These are phyloP conservation scores for Lasioglossum albipes DNA, from an alignment of 1,140 invertebrate genomes.

Conservation along the genomic window DNA sequence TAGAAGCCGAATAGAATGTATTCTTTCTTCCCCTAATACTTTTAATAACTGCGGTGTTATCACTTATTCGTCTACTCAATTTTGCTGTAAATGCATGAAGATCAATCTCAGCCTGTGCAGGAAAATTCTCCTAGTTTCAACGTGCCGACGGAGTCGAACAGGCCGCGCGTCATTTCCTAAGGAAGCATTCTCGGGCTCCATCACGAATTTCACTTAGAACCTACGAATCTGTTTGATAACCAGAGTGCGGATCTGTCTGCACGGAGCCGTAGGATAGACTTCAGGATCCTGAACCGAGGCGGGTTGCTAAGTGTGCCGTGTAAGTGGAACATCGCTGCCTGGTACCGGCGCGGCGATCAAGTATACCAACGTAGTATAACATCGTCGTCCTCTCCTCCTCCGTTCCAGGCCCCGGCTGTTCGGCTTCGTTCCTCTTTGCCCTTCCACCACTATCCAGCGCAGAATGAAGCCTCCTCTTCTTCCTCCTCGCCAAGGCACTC, in stretches of 20 bases:
- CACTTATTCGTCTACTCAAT: too few species aligned
- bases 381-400: slow-evolving; percentile 63
- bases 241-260: too few species aligned
- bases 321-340: slow-evolving; percentile 80
- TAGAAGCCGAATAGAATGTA: too few species aligned
- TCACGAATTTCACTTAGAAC: slow-evolving; percentile 52
- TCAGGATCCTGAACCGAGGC: slow-evolving; percentile 77
- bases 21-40: too few species aligned
- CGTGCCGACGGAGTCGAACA: too few species aligned
- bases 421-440: slow-evolving; percentile 52
- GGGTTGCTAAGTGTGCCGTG: slow-evolving; percentile 78
- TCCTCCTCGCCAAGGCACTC: slow-evolving; percentile 41
- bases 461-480: slow-evolving; percentile 46
- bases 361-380: slow-evolving; percentile 76
- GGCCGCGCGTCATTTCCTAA: slow-evolving; percentile 18
- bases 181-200: slow-evolving; percentile 20
- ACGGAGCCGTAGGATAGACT: slow-evolving; percentile 70
- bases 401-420: slow-evolving; percentile 35
- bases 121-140: slow-evolving; percentile 20
- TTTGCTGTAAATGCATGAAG: too few species aligned
- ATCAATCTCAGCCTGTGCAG: neutral
- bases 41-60: too few species aligned
- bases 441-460: slow-evolving; percentile 38
- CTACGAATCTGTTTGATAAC: too few species aligned
- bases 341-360: slow-evolving; percentile 75